Percentiles rank a stretch among this genome's conserved stretches.
phyloP scores from a whole-genome alignment of 92 coral and sea anemone genomes.

The Umimayanthus chanpuru region DNA sequence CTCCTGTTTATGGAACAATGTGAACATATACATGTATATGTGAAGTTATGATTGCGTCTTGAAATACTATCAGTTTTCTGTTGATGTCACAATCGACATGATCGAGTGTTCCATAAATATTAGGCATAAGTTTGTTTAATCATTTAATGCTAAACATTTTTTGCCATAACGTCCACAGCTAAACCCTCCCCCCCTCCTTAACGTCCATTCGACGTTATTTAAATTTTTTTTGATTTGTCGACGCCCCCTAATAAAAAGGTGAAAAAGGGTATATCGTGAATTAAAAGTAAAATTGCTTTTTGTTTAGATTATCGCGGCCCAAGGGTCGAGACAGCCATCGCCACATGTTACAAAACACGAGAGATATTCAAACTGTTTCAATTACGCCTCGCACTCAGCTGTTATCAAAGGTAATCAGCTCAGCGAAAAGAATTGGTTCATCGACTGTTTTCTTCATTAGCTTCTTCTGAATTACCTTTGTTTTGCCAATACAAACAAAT shows the following conservation, averaged over 20 bases:
- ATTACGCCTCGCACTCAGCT: not conserved
- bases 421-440: not conserved
- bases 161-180: no score
- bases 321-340: not conserved
- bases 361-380: conserved; percentile 17
- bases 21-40: no score
- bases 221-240: no score
- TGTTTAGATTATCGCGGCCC: not conserved
- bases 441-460: conserved; percentile 6
- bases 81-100: no score
- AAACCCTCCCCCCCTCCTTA: no score
- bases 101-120: no score
- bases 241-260: not conserved
- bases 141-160: no score
- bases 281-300: not conserved
- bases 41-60: no score
- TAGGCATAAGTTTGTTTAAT: no score
- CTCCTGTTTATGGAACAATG: no score
- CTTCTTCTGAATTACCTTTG: not conserved
- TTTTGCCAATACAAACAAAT: not conserved
- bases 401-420: not conserved
- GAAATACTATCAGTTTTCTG: no score
- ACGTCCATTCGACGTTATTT: no score
- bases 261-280: not conserved
- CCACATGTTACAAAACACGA: not conserved